These are phyloP conservation scores for Bos indicus DNA, from an alignment of 2,113 vertebrate species.

Conservation along the genomic window DNA sequence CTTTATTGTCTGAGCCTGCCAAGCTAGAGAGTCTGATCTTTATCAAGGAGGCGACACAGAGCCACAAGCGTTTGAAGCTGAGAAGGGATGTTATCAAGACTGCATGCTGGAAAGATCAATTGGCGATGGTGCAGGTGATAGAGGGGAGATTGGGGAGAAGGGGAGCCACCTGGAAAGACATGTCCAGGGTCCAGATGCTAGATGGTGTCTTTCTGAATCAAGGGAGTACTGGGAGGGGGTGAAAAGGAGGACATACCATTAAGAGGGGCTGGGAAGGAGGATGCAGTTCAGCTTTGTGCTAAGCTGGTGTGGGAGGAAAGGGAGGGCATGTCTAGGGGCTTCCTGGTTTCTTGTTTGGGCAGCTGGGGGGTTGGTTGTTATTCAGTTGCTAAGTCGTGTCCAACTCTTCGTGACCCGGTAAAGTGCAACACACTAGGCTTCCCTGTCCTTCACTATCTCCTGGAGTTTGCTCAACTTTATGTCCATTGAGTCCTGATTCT, in stretches of 20 bases:
- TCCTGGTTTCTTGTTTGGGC: neutral
- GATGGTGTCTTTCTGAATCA: neutral
- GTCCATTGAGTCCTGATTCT: neutral
- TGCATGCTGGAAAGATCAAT: neutral
- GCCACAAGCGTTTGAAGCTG: neutral
- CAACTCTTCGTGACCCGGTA: accelerated
- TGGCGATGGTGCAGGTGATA: neutral
- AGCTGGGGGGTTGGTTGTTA: neutral
- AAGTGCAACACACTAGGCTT: neutral
- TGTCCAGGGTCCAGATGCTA: neutral
- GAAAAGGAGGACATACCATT: neutral
- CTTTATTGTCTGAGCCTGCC: neutral
- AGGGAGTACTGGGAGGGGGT: neutral
- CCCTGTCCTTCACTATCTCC: neutral
- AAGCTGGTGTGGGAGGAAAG: neutral
- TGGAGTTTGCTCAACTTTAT: neutral
- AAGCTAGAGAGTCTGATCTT: neutral
- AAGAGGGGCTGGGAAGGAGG: neutral
- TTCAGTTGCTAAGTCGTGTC: neutral
- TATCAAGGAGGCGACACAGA: neutral
- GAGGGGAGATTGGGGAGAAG: neutral
- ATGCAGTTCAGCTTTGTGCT: neutral
- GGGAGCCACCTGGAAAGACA: neutral
- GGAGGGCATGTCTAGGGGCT: accelerated
- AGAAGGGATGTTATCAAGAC: neutral